These are phyloP conservation scores for Ivindomyrus marchei DNA, from an alignment of 2,113 vertebrate genomes.

Conservation along the genomic window DNA sequence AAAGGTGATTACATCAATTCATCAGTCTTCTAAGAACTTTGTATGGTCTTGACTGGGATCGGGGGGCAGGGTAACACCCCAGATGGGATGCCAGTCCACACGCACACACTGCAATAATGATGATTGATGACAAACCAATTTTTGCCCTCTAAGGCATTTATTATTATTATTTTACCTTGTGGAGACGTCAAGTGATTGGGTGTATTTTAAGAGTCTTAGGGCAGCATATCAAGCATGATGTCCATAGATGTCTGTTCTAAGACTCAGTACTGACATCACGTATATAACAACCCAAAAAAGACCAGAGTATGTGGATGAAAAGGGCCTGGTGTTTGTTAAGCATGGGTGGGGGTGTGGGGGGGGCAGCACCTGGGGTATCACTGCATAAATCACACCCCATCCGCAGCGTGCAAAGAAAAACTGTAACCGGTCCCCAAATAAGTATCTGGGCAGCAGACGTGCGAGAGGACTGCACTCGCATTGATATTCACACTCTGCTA, in stretches of 20 bases:
- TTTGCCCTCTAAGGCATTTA: not conserved
- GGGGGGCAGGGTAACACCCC: not conserved
- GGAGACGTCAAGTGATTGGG: not conserved
- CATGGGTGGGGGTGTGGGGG: not conserved
- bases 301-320: not conserved
- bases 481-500: constrained; percentile 23
- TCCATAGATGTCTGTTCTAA: not conserved
- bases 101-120: not conserved
- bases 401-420: not conserved
- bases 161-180: not conserved
- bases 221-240: not conserved
- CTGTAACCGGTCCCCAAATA: not conserved
- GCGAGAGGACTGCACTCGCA: not conserved
- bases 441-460: constrained; percentile 12
- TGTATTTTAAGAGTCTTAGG: not conserved
- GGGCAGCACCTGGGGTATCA: not conserved
- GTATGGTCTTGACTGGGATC: not conserved
- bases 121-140: not conserved
- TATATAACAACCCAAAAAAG: not conserved
- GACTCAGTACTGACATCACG: not conserved
- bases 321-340: not conserved
- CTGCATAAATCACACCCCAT: not conserved
- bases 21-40: not conserved
- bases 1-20: not conserved
- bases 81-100: not conserved